phyloP scores from a whole-genome alignment of 2,797 vertebrate species.

The Amphiprion clarkii region DNA sequence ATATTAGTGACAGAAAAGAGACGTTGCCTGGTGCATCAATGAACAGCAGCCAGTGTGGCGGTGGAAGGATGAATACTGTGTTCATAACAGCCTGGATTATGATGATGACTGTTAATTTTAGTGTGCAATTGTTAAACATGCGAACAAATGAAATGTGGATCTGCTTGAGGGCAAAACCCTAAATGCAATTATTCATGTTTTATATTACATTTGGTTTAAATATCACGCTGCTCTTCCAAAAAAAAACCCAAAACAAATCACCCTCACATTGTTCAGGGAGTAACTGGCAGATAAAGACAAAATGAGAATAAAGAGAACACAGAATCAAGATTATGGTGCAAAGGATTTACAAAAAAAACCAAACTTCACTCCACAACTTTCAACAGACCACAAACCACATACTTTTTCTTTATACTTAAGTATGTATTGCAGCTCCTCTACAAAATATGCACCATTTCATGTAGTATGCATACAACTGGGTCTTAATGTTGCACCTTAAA shows the following conservation, averaged over 20 bases:
- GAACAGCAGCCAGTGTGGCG: slow-evolving; percentile 11
- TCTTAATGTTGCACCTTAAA: too few relatives aligned
- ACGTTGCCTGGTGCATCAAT: slow-evolving; percentile 5
- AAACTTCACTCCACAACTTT: background rate
- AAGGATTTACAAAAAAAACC: background rate
- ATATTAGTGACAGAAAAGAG: slow-evolving; percentile 14
- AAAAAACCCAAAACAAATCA: background rate
- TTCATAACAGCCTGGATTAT: slow-evolving; percentile 16
- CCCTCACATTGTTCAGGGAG: background rate
- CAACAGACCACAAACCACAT: background rate
- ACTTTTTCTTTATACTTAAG: too few relatives aligned
- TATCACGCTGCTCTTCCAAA: background rate
- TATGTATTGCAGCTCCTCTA: too few relatives aligned
- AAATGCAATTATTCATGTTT: slow-evolving; percentile 12
- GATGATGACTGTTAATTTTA: slow-evolving; percentile 21
- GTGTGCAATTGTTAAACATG: slow-evolving; percentile 8
- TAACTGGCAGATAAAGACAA: background rate
- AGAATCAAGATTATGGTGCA: background rate
- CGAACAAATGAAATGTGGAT: slow-evolving; percentile 15
- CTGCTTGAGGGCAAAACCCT: background rate
- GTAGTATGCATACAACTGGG: too few relatives aligned
- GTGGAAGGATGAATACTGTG: slow-evolving; percentile 42
- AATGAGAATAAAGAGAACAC: background rate
- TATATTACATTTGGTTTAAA: background rate
- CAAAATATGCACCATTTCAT: too few relatives aligned